These are phyloP conservation scores for Pachycephala philippinensis DNA, from an alignment of 2,113 vertebrate genomes.

Conservation along the genomic window DNA sequence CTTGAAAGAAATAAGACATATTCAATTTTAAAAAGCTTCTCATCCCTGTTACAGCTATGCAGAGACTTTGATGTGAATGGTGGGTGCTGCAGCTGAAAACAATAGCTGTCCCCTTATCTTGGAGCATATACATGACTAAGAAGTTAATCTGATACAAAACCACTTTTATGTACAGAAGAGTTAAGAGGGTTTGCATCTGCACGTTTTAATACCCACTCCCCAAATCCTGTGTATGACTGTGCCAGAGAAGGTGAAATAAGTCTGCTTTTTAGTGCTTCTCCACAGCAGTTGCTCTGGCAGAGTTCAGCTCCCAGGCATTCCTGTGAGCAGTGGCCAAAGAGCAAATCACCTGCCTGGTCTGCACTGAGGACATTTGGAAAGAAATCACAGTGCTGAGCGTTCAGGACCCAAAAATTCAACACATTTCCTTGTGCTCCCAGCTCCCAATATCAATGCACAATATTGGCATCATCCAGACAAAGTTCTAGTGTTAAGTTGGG, in stretches of 20 bases:
- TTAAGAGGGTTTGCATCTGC: not conserved
- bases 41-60: not conserved
- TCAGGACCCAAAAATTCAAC: not conserved
- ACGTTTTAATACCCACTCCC: not conserved
- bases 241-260: not conserved
- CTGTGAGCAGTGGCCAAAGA: not conserved
- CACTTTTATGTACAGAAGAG: not conserved
- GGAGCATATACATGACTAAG: not conserved
- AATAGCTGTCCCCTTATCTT: not conserved
- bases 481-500: not conserved
- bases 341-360: not conserved
- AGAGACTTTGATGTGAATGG: not conserved
- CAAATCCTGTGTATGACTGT: not conserved
- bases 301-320: not conserved
- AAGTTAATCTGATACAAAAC: not conserved
- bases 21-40: not conserved
- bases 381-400: not conserved
- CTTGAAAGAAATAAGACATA: not conserved
- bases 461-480: not conserved
- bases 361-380: not conserved
- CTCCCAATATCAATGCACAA: not conserved
- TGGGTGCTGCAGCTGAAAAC: not conserved
- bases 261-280: not conserved
- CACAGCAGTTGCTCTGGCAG: not conserved
- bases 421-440: not conserved